Conservation (phyloP, 2,113 vertebrate species). For the Hypomesus transpacificus region DNA sequence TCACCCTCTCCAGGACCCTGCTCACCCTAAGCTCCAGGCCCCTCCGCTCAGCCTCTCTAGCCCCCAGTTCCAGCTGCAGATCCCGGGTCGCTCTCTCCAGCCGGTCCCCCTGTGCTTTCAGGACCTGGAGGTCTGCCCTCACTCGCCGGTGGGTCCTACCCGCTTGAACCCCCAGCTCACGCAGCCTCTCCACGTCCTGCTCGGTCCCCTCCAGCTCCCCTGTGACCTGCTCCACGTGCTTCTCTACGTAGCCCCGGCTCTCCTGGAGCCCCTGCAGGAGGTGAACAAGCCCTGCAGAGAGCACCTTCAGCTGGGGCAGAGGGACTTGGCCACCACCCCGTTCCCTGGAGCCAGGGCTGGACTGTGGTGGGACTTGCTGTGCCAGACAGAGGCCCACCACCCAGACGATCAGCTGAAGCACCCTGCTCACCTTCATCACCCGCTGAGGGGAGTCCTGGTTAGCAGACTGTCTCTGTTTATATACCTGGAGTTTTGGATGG, state of each 20-base stretch:
- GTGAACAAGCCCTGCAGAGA: slow-evolving; percentile 38
- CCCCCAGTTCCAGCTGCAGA: slow-evolving; percentile 34
- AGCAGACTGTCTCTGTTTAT: too few relatives aligned
- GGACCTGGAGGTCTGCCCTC: slow-evolving; percentile 45
- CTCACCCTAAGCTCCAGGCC: slow-evolving; percentile 18
- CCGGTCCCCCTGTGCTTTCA: slow-evolving; percentile 37
- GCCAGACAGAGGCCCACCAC: slow-evolving; percentile 29
- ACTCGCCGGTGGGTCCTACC: slow-evolving; percentile 44
- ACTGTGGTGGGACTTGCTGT: neutral
- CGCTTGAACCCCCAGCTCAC: slow-evolving; percentile 13
- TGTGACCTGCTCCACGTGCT: slow-evolving; percentile 14
- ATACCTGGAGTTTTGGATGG: too few relatives aligned
- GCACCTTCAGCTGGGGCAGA: slow-evolving; percentile 38
- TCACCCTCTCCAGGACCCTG: slow-evolving; percentile 31
- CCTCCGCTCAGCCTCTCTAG: slow-evolving; percentile 30
- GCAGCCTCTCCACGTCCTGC: slow-evolving; percentile 30
- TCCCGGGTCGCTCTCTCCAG: slow-evolving; percentile 36
- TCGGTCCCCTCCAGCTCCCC: slow-evolving; percentile 21
- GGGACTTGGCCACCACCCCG: slow-evolving; percentile 31
- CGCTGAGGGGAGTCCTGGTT: neutral
- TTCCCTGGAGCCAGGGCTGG: neutral
- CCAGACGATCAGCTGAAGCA: slow-evolving; percentile 32
- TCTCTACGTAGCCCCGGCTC: slow-evolving; percentile 27
- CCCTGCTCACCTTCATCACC: slow-evolving; percentile 21
- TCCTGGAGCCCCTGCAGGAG: slow-evolving; percentile 43